A percentile compares a stretch with the other conserved stretches of the same genome.
These are phyloP conservation scores for Cheilosia vernalis DNA, from an alignment of 2,888 invertebrate genomes.

Conservation along the genomic window DNA sequence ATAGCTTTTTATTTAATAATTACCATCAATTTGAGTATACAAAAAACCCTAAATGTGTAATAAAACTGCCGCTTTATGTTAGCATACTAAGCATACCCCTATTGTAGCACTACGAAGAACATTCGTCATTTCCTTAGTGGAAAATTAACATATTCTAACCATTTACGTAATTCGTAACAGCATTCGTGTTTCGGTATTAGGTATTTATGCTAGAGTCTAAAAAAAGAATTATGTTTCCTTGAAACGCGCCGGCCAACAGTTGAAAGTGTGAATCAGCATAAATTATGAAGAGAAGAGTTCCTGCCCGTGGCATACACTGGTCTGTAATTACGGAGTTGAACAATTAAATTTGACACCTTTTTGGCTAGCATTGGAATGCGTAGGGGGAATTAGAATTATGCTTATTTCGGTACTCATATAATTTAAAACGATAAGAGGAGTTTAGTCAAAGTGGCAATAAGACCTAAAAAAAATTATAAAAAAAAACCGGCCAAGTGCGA, in stretches of 20 bases:
- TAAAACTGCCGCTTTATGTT: too few relatives aligned
- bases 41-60: too few relatives aligned
- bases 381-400: conserved; percentile 6
- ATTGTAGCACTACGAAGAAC: not conserved
- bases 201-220: conserved; percentile 7
- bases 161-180: conserved; percentile 48
- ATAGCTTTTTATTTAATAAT: too few relatives aligned
- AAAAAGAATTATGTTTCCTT: conserved; percentile 36
- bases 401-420: not conserved
- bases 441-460: too few relatives aligned
- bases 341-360: conserved; percentile 47
- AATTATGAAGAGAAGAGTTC: conserved; percentile 44
- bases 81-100: not conserved
- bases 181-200: conserved; percentile 45
- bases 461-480: too few relatives aligned
- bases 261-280: conserved; percentile 39
- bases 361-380: not conserved
- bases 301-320: not conserved
- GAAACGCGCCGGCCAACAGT: conserved; percentile 14
- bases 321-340: conserved; percentile 36
- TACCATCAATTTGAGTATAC: too few relatives aligned
- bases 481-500: too few relatives aligned
- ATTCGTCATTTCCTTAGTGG: conserved; percentile 25
- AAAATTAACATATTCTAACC: conserved; percentile 47
- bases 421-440: too few relatives aligned